phyloP scores from a whole-genome alignment of 2,888 invertebrate genomes.

The Doris montereyensis region DNA sequence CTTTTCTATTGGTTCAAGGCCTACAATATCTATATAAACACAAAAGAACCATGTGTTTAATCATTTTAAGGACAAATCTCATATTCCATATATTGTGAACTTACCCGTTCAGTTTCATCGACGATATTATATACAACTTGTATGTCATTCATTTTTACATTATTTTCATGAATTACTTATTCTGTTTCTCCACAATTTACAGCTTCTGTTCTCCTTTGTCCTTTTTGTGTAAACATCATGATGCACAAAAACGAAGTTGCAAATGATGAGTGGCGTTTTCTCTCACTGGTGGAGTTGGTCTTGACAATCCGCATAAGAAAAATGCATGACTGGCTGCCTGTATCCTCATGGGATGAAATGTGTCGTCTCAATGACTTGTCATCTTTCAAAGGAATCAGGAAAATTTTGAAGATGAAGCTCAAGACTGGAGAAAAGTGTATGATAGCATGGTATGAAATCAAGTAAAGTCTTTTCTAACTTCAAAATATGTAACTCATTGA shows the following conservation, averaged over 20 bases:
- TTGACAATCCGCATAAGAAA: conserved; percentile 84
- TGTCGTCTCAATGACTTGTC: conserved; percentile 71
- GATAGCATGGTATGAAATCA: conserved; percentile 76
- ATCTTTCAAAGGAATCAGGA: conserved; percentile 68
- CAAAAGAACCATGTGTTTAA: no score
- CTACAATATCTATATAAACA: no score
- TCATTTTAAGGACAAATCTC: no score
- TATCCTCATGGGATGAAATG: conserved; percentile 78
- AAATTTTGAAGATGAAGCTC: conserved; percentile 67
- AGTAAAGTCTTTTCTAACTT: no score
- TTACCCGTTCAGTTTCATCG: no score
- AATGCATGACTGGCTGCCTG: conserved; percentile 86
- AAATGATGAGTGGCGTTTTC: conserved; percentile 86
- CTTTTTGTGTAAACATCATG: conserved; percentile 73
- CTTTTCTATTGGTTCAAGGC: no score
- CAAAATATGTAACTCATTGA: no score
- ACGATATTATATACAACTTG: background rate
- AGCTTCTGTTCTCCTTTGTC: conserved; percentile 74
- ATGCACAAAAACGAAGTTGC: conserved; percentile 71
- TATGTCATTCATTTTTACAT: conserved; percentile 16
- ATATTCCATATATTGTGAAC: no score
- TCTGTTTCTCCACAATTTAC: conserved; percentile 50
- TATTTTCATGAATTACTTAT: no score
- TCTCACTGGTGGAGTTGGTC: conserved; percentile 88
- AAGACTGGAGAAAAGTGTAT: conserved; percentile 79